Percentiles rank a stretch among this genome's conserved stretches.
Conservation (phyloP, 2,888 invertebrate species). For the Lamellibrachia satsuma region DNA sequence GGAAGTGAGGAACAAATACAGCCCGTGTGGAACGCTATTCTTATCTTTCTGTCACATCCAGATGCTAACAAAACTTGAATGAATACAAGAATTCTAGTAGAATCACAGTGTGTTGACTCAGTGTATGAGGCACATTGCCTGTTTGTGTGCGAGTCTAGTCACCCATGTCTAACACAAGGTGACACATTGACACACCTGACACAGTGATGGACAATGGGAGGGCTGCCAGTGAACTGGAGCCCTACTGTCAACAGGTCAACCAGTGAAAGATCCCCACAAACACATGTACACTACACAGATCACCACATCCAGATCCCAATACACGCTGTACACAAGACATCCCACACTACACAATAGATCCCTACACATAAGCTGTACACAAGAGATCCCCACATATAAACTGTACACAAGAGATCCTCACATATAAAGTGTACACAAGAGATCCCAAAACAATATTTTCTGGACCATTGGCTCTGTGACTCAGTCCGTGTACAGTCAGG, state of each 20-base stretch:
- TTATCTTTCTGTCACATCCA: not conserved
- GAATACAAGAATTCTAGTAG: not conserved
- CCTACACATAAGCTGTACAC: too few species aligned
- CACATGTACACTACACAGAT: not conserved
- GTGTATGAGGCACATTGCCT: not conserved
- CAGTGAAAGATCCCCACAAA: not conserved
- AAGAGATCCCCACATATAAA: too few species aligned
- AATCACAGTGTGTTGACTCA: not conserved
- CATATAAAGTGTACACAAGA: too few species aligned
- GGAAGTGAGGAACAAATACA: not conserved
- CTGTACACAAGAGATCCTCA: too few species aligned
- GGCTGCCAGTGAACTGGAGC: not conserved
- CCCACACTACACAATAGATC: too few species aligned
- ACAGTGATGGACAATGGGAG: not conserved
- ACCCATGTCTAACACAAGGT: not conserved
- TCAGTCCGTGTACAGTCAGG: too few species aligned
- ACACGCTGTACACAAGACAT: too few species aligned
- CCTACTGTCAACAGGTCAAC: not conserved
- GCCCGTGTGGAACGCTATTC: not conserved
- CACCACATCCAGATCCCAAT: not conserved
- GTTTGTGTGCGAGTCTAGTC: not conserved
- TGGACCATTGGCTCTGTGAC: too few species aligned
- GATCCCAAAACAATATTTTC: too few species aligned
- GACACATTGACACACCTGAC: not conserved
- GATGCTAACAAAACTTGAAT: not conserved